Evolutionary conservation across 1,140 invertebrate species (phyloP).

Genomic region (Caenorhabditis latens): DNA sequence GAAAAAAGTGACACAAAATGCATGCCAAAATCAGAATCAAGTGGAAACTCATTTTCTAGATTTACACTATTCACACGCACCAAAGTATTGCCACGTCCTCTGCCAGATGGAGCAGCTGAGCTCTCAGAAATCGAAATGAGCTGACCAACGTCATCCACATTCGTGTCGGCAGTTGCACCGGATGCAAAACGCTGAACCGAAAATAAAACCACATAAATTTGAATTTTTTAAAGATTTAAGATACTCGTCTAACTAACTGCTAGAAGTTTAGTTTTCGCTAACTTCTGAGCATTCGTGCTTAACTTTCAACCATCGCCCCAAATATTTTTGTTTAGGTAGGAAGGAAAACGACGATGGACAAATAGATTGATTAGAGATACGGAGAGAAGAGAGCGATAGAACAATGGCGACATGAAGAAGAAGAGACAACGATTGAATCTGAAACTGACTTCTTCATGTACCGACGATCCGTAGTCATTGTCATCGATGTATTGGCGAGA

Average conservation of each 20-base stretch:
- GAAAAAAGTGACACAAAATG: too few species aligned
- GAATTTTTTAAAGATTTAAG: neutral
- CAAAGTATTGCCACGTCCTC: conserved; percentile 50
- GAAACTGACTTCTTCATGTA: conserved; percentile 74
- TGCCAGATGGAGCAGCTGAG: conserved; percentile 42
- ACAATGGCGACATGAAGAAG: neutral
- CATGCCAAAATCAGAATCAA: neutral
- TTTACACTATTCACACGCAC: conserved; percentile 21
- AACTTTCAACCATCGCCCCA: conserved; percentile 41
- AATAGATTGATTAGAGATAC: neutral
- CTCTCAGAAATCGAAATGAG: conserved; percentile 46
- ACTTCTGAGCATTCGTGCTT: neutral
- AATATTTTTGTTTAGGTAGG: neutral
- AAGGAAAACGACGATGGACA: conserved; percentile 30
- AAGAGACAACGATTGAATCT: neutral
- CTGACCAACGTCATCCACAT: conserved; percentile 45
- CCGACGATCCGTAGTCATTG: conserved; percentile 72
- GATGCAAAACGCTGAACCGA: conserved; percentile 44
- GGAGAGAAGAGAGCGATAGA: neutral
- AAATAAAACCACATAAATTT: conserved; percentile 27
- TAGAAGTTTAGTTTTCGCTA: neutral
- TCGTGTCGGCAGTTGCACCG: conserved; percentile 31
- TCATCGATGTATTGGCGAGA: conserved; percentile 63
- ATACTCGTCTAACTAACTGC: neutral
- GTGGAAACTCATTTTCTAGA: neutral